phyloP scores from a whole-genome alignment of 2,888 invertebrate species.

The Emmelina monodactyla region DNA sequence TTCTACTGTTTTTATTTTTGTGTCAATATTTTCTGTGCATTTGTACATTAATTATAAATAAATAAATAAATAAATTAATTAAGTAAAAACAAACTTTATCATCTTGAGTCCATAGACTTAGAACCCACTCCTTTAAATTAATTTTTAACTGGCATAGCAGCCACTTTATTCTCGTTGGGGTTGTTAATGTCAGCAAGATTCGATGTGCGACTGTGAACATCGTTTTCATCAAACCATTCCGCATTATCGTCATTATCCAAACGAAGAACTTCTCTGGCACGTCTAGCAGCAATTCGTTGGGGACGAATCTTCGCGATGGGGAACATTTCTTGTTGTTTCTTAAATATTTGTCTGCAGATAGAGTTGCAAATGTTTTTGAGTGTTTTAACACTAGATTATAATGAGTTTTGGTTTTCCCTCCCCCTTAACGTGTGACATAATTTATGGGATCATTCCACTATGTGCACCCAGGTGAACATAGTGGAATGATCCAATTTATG shows the following conservation, averaged over 20 bases:
- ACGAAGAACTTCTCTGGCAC: constrained; percentile 17
- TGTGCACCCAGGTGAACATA: no score
- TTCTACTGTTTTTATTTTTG: no score
- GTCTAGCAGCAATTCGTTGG: constrained; percentile 15
- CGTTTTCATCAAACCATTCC: constrained; percentile 9
- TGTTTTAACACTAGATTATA: no score
- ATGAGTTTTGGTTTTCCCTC: no score
- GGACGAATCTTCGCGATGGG: constrained; percentile 15
- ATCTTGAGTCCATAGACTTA: neutral
- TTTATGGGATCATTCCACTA: no score
- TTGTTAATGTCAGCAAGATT: constrained; percentile 11
- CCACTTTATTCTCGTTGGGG: constrained; percentile 3
- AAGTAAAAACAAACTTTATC: neutral
- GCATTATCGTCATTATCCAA: constrained; percentile 5
- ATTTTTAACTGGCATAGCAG: constrained; percentile 7
- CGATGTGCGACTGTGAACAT: constrained; percentile 10
- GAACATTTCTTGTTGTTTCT: constrained; percentile 5
- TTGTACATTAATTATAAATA: no score
- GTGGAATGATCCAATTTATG: no score
- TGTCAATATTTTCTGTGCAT: no score
- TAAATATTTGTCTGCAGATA: neutral
- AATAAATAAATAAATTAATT: no score
- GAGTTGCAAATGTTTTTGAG: no score
- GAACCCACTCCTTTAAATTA: neutral
- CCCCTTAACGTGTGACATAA: no score